Base-by-base conservation (phyloP, 2,888 invertebrate genomes). In the Drosophila falleni region DNA sequence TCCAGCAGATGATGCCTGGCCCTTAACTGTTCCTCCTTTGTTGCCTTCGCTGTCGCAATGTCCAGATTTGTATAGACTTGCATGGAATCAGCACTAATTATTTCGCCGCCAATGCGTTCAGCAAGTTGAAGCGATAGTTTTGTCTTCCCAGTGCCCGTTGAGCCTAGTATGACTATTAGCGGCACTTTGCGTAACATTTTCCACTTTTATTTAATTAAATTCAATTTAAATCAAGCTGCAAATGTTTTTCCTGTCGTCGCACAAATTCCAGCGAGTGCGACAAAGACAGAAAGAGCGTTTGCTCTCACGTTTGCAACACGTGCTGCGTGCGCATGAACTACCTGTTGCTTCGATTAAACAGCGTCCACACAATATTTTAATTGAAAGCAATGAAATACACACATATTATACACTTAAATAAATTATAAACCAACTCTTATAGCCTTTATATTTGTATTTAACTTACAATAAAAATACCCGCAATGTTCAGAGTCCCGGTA, bases 51-150 rank as follows among this genome's bases (percentile, higher is more conserved):
- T 0, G 98, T 98, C 80, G 97, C 95, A 86, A 99, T 96, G 90
- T 99, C 96, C 87, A 99, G 93, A 0, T 97, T 97, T 92, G 96
- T 96, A 94, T 99, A 99, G 33, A 99, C 96, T 96, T 99, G 99
- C 98, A 99, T 99, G 19, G 99, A 98, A 95, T 99, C 99, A 0
- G 99, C 98, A 90, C 98, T 98, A 69, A 99, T 97, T 65, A 99
- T 96, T 94, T 99, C 99, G 29, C 98, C 97, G 78, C 94, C 94
- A 92, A 97, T 98, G 90, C 94, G 95, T 87, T 95, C 95, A 0
- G 98, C 98, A 76, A 99, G 93, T 94, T 98, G 97, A 66, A 99
- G 94, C 64, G 98, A 97, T 81, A 99, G 93, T 93, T 98, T 98
- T 1, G 99, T 98, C 94, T 99, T 99, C 63, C 99, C 99, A 6